Base-by-base conservation (phyloP, 2,797 vertebrate genomes). In the Prunella strophiata region DNA sequence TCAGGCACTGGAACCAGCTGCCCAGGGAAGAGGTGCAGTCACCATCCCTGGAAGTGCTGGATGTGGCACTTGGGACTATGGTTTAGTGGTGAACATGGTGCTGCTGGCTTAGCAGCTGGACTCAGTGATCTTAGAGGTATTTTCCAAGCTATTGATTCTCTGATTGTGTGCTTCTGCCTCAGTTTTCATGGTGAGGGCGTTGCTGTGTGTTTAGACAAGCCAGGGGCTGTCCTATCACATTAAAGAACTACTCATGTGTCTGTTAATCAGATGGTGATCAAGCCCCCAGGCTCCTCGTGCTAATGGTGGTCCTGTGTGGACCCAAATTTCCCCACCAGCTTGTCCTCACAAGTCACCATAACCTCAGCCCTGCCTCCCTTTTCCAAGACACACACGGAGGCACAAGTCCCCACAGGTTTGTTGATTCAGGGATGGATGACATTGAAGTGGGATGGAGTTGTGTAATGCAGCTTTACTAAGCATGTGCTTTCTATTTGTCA, bases 401-500 rank as follows among this genome's bases (percentile, higher is more conserved):
- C 81, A 40, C 90, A 82, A 62, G 83, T 87, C 80, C 76, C 52
- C 80, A 25, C 85, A 88, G 71, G 91, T 95, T 77, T 95, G 88
- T 75, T 96, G 85, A 42, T 96, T 71, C 40, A 91, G 89, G 80
- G 90, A 52, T 42, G 92, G 92, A 72, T 83, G 92, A 76, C 92
- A 92, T 57, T 61, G 12, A 88, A 94, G 72, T 29, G 5, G 43
- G 13, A 47, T 3, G 3, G 72, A 40, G 61, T 75, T 93, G 89
- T 70, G 84, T 82, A 93, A 95, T 25, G 29, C 70, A 74, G 85
- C 62, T 90, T 89, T 85, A 85, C 65, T 36, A 95, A 96, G 83
- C 94, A 93, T 65, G 62, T 95, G 93, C 88, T 94, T 97, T 97
- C 91, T 95, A 45, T 95, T 95, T 88, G 75, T 94, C 92, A 27